phyloP scores from a whole-genome alignment of 1,140 invertebrate genomes.

The Hydropsyche tenuis region DNA sequence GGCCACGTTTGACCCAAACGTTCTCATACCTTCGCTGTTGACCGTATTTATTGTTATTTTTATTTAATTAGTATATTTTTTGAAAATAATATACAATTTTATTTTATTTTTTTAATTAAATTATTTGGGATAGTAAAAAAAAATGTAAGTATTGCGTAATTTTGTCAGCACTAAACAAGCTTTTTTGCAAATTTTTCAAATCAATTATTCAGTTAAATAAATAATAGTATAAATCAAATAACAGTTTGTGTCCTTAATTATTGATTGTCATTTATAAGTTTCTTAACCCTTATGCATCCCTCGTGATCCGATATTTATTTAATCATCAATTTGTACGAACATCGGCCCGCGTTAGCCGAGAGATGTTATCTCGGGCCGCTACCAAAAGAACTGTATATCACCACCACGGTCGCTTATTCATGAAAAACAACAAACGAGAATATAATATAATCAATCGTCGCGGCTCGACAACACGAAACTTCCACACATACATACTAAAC shows the following conservation, averaged over 20 bases:
- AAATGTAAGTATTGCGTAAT: no score
- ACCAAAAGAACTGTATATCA: slow-evolving; percentile 27
- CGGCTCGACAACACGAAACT: slow-evolving; percentile 1
- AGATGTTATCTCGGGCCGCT: slow-evolving; percentile 14
- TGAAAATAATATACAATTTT: no score
- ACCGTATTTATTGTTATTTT: slow-evolving; percentile 13
- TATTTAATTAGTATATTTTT: no score
- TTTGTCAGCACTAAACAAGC: no score
- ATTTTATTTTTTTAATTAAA: no score
- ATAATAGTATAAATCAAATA: no score
- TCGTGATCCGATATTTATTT: slow-evolving; percentile 29
- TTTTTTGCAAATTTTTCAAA: no score
- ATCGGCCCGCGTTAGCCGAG: slow-evolving; percentile 18
- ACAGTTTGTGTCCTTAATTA: neutral
- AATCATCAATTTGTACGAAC: slow-evolving; percentile 42
- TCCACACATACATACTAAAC: neutral
- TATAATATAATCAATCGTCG: slow-evolving; percentile 22
- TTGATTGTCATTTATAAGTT: slow-evolving; percentile 6
- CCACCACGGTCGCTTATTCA: neutral
- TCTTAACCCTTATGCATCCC: neutral
- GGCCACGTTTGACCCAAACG: slow-evolving; percentile 12
- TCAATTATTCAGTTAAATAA: no score
- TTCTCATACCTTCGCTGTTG: neutral
- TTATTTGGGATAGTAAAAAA: no score
- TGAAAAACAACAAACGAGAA: slow-evolving; percentile 13